Evolutionary conservation across 1,140 invertebrate genomes (phyloP).

Genomic region (Drosophila auraria): DNA sequence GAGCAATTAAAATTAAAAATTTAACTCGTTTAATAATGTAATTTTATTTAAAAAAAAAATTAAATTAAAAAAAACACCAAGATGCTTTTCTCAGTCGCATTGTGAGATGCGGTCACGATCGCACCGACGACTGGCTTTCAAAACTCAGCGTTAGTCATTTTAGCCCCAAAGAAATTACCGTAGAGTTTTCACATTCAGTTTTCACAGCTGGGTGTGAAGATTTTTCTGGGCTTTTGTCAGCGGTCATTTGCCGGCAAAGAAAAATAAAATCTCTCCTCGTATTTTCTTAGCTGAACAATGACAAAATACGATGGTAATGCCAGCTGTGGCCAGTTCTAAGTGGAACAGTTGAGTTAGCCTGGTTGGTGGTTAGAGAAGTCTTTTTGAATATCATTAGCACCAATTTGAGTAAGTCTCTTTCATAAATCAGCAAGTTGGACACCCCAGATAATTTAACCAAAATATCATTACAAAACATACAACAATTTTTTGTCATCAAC

Average conservation of each 20-base stretch:
- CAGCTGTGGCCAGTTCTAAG: slow-evolving; percentile 13
- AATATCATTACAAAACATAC: slow-evolving; percentile 18
- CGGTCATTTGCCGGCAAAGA: slow-evolving; percentile 16
- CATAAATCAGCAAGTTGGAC: neutral
- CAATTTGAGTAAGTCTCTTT: neutral
- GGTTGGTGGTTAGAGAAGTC: slow-evolving; percentile 8
- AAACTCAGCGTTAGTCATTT: slow-evolving; percentile 26
- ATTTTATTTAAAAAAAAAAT: too few relatives aligned
- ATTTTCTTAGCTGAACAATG: slow-evolving; percentile 26
- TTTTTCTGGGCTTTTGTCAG: slow-evolving; percentile 25
- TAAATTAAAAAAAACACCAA: too few relatives aligned
- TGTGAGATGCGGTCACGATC: slow-evolving; percentile 22
- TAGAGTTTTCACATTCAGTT: slow-evolving; percentile 63
- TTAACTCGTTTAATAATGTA: neutral
- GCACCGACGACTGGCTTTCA: slow-evolving; percentile 21
- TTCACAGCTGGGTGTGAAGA: slow-evolving; percentile 62
- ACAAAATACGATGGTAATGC: slow-evolving; percentile 34
- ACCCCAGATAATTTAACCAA: slow-evolving; percentile 4
- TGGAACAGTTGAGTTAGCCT: slow-evolving; percentile 22
- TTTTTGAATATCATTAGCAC: slow-evolving; percentile 8
- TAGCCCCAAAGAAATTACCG: slow-evolving; percentile 39
- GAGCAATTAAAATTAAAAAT: slow-evolving; percentile 5
- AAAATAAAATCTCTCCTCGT: slow-evolving; percentile 12
- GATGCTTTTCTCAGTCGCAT: too few relatives aligned
- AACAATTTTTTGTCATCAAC: slow-evolving; percentile 5